Conservation (phyloP, 2,113 vertebrate genomes). For the Percopsis transmontana region DNA sequence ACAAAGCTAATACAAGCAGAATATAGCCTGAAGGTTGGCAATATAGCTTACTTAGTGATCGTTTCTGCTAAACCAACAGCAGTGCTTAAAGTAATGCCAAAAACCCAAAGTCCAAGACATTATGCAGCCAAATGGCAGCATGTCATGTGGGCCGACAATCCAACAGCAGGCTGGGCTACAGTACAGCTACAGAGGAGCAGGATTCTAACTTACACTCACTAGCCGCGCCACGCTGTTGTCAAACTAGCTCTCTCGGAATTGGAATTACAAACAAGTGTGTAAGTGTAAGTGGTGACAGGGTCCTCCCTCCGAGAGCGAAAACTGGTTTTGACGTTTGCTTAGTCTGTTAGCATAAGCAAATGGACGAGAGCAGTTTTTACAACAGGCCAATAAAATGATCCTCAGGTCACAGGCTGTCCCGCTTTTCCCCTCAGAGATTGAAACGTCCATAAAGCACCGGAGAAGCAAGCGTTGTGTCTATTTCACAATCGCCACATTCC, state of each 20-base stretch:
- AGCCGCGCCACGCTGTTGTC: conserved; percentile 4
- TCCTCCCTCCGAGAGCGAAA: conserved; percentile 21
- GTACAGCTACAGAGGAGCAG: not conserved
- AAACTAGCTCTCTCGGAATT: not conserved
- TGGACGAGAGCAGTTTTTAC: not conserved
- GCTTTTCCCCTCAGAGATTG: conserved; percentile 1
- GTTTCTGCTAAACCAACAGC: not conserved
- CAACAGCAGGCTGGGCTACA: not conserved
- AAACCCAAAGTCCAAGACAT: not conserved
- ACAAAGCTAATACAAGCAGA: not conserved
- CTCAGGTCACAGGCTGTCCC: conserved; percentile 20
- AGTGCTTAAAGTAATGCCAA: not conserved
- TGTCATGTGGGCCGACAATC: not conserved
- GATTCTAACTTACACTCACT: not conserved
- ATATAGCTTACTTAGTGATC: not conserved
- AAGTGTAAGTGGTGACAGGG: conserved; percentile 4
- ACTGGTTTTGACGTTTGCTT: conserved; percentile 18
- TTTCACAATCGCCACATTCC: conserved; percentile 76
- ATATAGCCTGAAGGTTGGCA: not conserved
- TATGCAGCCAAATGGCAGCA: not conserved
- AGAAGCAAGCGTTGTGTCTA: conserved; percentile 18
- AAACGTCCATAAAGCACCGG: not conserved
- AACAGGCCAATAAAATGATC: not conserved
- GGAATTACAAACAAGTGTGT: not conserved
- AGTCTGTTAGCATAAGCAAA: conserved; percentile 8